These are phyloP conservation scores for Elysia chlorotica DNA, from an alignment of 1,140 invertebrate species.

Conservation along the genomic window DNA sequence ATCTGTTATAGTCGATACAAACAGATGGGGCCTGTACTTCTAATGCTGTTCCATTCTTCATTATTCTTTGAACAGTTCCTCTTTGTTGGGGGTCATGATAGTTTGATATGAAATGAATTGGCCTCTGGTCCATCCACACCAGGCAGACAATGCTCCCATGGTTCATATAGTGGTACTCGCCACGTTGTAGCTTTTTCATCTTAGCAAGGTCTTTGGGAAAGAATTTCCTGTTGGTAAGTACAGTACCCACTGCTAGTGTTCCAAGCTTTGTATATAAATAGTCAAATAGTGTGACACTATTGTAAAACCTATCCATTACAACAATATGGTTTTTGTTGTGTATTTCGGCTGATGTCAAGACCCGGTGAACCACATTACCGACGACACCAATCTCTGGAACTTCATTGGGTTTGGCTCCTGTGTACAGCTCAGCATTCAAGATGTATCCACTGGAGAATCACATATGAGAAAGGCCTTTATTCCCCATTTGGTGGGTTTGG, in stretches of 20 bases:
- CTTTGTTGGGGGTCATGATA: background rate
- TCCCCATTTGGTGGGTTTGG: slow-evolving; percentile 34
- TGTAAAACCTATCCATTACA: slow-evolving; percentile 62
- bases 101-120: background rate
- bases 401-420: no score
- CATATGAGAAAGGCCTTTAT: slow-evolving; percentile 28
- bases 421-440: slow-evolving; percentile 19
- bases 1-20: background rate
- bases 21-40: background rate
- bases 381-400: no score
- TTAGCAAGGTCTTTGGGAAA: slow-evolving; percentile 12
- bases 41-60: background rate
- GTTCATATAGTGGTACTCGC: background rate
- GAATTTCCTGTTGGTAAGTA: slow-evolving; percentile 15
- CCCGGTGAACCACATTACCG: background rate
- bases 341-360: background rate
- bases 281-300: slow-evolving; percentile 46
- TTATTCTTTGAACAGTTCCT: background rate
- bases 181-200: background rate
- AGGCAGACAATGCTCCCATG: background rate
- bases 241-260: slow-evolving; percentile 31
- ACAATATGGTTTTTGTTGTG: slow-evolving; percentile 49
- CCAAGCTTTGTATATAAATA: slow-evolving; percentile 46
- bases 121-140: background rate
- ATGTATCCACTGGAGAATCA: slow-evolving; percentile 26